Evolutionary conservation across 2,797 vertebrate genomes (phyloP), one percentile per base, ranked within the genome.

Genomic region (Eleutherodactylus coqui): DNA sequence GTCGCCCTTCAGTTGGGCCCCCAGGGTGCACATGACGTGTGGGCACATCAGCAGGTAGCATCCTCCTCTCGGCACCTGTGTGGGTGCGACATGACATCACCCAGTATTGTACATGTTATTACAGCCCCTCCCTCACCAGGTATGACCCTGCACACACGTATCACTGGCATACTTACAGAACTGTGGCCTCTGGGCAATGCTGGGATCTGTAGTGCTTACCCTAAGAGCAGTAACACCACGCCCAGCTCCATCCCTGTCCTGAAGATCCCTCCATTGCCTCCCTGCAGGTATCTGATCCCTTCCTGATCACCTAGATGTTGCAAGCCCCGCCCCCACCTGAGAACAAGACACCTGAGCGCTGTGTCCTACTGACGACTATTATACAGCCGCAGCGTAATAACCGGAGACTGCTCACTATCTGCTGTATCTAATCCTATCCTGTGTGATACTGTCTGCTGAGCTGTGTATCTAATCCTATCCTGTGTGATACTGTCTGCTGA

Each of bases 221-320:
- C 73, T 70, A 9, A 38, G 21, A 24, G 34, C 67, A 17, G 45
- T 27, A 29, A 3, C 27, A 0, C 14, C 13, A 34, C 13, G 3
- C 6, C 75, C 0, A 16, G 7, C 47, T 51, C 73, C 73, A 76
- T 76, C 17, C 72, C n/a, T n/a, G n/a, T n/a, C 72, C 38, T 29
- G n/a, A 38, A 70, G 64, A 69, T 36, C 19, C 10, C 70, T 47
- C 41, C 38, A 43, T 16, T 5, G 38, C 45, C 38, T 27, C 43
- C 69, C 24, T 14, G 6, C 64, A 41, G 69, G 49, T 49, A 21
- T 4, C 53, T 53, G 32, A 29, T 79, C n/a, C 21, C 60, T 32
- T 76, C 83, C 51, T 84, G 53, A 36, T 69, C 81, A 87, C 81
- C 64, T 87, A 75, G 19, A 79, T 51, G 72, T 47, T 70, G 29